Base-by-base conservation (phyloP, 2,888 invertebrate genomes). In the Xanthostigma xanthostigma region DNA sequence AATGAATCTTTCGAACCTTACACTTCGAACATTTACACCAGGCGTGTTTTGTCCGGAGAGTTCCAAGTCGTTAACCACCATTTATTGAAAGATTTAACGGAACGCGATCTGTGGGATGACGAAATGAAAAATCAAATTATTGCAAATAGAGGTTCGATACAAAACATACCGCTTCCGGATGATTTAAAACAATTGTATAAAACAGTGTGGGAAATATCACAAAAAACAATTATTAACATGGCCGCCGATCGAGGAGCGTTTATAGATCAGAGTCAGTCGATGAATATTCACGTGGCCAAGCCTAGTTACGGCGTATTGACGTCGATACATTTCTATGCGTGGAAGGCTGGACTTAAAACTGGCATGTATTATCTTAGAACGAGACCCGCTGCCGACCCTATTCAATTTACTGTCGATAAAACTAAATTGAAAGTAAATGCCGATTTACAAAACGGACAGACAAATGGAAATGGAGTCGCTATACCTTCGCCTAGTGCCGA, bases 301-400 rank as follows among this genome's bases (percentile, higher is more conserved):
- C 93, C 98, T 6, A 90, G 84, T 61, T 90, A 90, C 62, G 92
- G 88, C 6, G 92, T 92, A 64, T 71, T 98, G 48, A 90, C 94
- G 2, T 96, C 96, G 2, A 97, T 99, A 79, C 98, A 99, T 69
- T 98, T 98, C 67, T 90, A 91, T 65, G 91, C 90, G 0, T 98
- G 98, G 98, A 85, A 89, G 69, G 76, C 84, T 68, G 97, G 97
- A 3, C 71, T 98, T 50, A 98, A 98, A 71, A 98, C 97, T 2
- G 98, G 98, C 45, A 96, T 98, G 96, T 99, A 98, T 67, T 97
- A 98, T 65, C 71, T 98, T 54, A 78, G 96, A 45, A 96, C 95
- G 0, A 95, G 94, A 64, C 92, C 97, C 8, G 97, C 97, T 1
- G 93, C 88, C 2, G 85, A 90, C 65, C 93, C 97, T 6, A 92